A percentile compares a stretch with the other conserved stretches of the same genome.
Evolutionary conservation across 2,797 vertebrate genomes (phyloP).

Genomic region (Sebastes iracundus): DNA sequence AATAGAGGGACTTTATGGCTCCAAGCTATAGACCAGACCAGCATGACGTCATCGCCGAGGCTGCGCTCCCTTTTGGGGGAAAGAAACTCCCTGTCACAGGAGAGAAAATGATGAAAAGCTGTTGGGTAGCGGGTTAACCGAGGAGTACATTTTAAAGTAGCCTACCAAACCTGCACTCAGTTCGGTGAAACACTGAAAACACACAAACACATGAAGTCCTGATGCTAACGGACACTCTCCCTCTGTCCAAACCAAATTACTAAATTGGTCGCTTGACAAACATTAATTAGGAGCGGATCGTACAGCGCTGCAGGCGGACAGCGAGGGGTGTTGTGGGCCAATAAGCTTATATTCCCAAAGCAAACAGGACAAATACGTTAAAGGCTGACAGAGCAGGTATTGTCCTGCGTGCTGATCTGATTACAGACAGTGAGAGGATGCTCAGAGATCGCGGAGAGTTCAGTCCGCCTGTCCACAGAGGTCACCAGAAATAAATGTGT

Average conservation of each 20-base stretch:
- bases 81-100: no score
- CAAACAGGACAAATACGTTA: constrained; percentile 55
- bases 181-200: no score
- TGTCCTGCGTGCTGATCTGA: constrained; percentile 48
- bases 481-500: no score
- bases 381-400: constrained; percentile 34
- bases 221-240: neutral
- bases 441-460: constrained; percentile 1
- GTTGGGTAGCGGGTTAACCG: no score
- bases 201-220: no score
- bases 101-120: no score
- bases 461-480: neutral
- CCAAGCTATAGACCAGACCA: no score
- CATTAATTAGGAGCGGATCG: constrained; percentile 52
- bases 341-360: constrained; percentile 42
- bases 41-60: no score
- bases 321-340: constrained; percentile 29
- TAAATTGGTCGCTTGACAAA: constrained; percentile 62
- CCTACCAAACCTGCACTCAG: no score
- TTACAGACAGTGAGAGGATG: constrained; percentile 6
- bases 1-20: no score
- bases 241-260: constrained; percentile 35
- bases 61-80: no score
- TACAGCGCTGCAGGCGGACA: constrained; percentile 42
- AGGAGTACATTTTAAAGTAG: no score